Evolutionary conservation across 2,888 invertebrate genomes (phyloP), one percentile per base, ranked within the genome.

Genomic region (Cotesia congregata): DNA sequence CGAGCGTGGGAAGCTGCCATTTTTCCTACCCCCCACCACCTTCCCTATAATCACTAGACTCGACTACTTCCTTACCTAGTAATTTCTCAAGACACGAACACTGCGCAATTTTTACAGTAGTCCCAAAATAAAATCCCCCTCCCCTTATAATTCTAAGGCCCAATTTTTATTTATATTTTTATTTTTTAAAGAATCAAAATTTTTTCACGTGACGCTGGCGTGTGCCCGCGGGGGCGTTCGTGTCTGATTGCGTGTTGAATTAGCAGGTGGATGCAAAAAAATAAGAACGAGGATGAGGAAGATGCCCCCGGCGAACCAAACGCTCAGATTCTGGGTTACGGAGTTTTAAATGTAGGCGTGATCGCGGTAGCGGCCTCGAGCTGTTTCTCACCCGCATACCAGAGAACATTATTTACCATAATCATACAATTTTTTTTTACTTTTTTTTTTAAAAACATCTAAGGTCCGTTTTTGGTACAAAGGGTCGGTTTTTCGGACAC

Each of bases 151-250:
- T 15, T 12, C 12, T 65, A 20, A 65, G 30, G 6, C 5, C 2
- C 5, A 30, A 7, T 65, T n/a, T 5, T 30, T 67, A 81, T 72
- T 88, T 81, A 50, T 12, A 12, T 50, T 12, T 50, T 50, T 50
- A 50, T 4, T 12, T 50, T 50, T 50, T 50, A 50, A 50, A 50
- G 7, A 50, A 12, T 50, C 12, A 50, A 50, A 50, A 50, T 7
- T 50, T 12, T 12, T 12, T 50, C 12, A 87, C 88, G 88, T 87
- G 88, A 87, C 84, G 82, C 80, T 77, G 85, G 86, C 88, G 87
- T 87, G 88, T 86, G 88, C 88, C 88, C 88, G 88, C 88, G 88
- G 88, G 88, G 87, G 86, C 82, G 88, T 83, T 30, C 76, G 79
- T 79, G 60, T 68, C 74, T 59, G 67, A 61, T 76, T 73, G 76